Evolutionary conservation across 2,113 vertebrate species (phyloP).

Genomic region (Illadopsis cleaveri): DNA sequence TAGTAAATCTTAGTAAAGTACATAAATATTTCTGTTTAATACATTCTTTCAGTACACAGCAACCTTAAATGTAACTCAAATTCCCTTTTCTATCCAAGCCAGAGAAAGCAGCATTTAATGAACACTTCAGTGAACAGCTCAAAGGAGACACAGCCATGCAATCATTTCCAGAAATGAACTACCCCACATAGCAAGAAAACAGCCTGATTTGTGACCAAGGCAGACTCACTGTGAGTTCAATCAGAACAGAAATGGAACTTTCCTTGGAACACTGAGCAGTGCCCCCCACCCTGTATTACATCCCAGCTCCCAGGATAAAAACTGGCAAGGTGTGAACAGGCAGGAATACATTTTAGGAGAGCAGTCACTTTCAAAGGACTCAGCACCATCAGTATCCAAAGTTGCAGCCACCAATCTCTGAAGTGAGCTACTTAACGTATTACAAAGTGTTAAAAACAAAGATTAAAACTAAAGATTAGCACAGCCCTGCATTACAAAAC

Average conservation of each 20-base stretch:
- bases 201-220: fast-evolving
- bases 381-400: not conserved
- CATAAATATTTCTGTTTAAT: not conserved
- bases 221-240: fast-evolving
- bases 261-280: fast-evolving
- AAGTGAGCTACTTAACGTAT: not conserved
- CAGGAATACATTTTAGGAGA: not conserved
- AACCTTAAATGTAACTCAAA: not conserved
- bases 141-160: not conserved
- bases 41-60: not conserved
- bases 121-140: not conserved
- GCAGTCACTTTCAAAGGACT: not conserved
- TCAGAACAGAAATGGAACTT: not conserved
- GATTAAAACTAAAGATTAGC: not conserved
- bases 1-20: not conserved
- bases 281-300: not conserved
- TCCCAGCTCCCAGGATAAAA: not conserved
- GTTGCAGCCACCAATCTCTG: not conserved
- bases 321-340: not conserved
- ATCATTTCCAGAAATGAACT: not conserved
- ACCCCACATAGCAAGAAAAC: not conserved
- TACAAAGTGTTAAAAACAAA: not conserved
- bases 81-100: not conserved
- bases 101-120: not conserved
- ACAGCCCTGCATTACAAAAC: not conserved